phyloP scores from a whole-genome alignment of 2,888 invertebrate species.

The Scaptodrosophila latifasciaeformis region DNA sequence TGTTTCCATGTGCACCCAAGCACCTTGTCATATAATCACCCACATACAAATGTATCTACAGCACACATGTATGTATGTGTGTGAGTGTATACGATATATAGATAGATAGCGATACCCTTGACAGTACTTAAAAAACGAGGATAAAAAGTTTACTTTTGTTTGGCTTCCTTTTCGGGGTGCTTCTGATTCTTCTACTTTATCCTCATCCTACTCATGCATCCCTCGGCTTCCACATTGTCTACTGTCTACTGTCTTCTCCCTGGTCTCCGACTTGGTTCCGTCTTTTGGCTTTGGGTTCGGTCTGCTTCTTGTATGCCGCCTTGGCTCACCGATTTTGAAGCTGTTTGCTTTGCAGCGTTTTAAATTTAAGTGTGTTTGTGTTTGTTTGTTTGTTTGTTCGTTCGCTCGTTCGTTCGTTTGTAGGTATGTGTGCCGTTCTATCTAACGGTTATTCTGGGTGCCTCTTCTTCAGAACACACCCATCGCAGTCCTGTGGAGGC shows the following conservation, averaged over 20 bases:
- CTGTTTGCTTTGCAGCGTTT: conserved; percentile 44
- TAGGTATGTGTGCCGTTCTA: no score
- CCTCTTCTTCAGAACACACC: no score
- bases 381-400: neutral
- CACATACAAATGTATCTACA: conserved; percentile 1
- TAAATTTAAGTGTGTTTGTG: conserved; percentile 26
- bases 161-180: conserved; percentile 26
- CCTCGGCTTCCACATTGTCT: neutral
- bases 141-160: conserved; percentile 60
- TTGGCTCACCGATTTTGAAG: conserved; percentile 39
- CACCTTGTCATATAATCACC: conserved; percentile 57
- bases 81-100: conserved; percentile 32
- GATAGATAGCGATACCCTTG: conserved; percentile 68
- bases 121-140: conserved; percentile 62
- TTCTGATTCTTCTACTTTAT: neutral
- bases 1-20: conserved; percentile 38
- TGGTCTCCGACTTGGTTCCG: no score
- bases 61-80: neutral
- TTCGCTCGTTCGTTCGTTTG: no score
- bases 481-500: no score
- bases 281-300: no score
- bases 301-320: conserved; percentile 9
- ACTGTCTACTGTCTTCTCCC: no score
- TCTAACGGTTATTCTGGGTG: no score
- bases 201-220: conserved; percentile 1